A percentile compares a stretch with the other conserved stretches of the same genome.
phyloP scores from a whole-genome alignment of 2,113 vertebrate genomes.

The Ceuthmochares aereus region DNA sequence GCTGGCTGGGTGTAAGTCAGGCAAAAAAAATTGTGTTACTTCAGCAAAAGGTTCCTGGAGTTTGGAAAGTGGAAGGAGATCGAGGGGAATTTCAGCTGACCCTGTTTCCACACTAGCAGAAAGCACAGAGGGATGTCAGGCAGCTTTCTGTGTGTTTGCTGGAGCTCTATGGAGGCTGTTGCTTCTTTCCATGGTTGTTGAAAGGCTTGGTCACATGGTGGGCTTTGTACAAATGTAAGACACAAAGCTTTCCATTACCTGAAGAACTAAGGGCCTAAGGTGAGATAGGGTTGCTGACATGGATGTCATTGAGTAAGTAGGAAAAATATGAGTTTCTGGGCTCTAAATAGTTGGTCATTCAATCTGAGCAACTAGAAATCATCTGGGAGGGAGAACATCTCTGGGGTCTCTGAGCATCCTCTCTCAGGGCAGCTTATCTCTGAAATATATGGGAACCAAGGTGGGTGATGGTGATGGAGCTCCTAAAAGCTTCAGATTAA shows the following conservation, averaged over 20 bases:
- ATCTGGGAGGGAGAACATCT: neutral
- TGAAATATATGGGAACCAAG: neutral
- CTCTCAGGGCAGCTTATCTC: neutral
- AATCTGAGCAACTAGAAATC: neutral
- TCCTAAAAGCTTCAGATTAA: neutral
- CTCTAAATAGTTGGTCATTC: neutral
- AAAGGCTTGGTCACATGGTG: neutral
- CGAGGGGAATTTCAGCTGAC: neutral
- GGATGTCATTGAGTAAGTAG: neutral
- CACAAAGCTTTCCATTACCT: neutral
- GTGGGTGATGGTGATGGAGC: neutral
- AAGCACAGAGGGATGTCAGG: neutral
- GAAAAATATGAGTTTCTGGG: neutral
- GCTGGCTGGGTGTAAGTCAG: neutral
- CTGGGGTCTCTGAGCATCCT: neutral
- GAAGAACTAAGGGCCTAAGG: neutral
- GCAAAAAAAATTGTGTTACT: neutral
- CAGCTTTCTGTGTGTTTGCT: neutral
- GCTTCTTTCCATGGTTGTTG: neutral
- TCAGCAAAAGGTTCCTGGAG: neutral
- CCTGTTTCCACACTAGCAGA: neutral
- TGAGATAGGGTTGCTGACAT: neutral
- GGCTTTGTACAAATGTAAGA: neutral
- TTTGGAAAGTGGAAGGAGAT: neutral
- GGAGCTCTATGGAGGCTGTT: neutral